Percentiles rank a stretch among this genome's conserved stretches.
Evolutionary conservation across 37 sponge, comb jelly and placozoan genomes (phyloP).

Genomic region (Hexactinellida sp.): DNA sequence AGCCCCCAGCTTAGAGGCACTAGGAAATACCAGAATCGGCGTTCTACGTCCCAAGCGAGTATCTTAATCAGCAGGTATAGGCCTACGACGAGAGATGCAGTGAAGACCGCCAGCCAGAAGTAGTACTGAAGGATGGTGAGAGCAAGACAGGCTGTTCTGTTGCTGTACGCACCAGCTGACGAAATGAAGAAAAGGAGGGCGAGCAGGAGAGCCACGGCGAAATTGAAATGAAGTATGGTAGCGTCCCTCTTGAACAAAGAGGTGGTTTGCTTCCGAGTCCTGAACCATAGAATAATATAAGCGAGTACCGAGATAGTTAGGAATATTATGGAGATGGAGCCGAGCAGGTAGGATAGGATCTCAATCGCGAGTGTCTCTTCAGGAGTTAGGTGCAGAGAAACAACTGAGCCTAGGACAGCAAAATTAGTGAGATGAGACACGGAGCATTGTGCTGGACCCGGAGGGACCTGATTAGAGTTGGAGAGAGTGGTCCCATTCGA

Average conservation of each 20-base stretch:
- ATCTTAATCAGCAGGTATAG: neutral
- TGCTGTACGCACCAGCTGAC: neutral
- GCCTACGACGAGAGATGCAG: neutral
- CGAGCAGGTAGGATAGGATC: neutral
- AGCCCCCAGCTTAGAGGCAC: neutral
- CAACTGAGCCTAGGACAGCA: neutral
- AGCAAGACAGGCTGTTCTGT: neutral
- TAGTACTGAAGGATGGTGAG: neutral
- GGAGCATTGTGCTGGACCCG: neutral
- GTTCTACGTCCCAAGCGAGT: neutral
- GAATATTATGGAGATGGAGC: neutral
- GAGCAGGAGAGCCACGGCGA: neutral
- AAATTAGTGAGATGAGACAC: conserved; percentile 10
- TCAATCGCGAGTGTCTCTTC: neutral
- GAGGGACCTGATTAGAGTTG: neutral
- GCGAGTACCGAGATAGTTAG: neutral
- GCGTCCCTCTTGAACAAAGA: neutral
- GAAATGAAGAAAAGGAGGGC: neutral
- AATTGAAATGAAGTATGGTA: neutral
- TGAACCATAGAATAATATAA: neutral
- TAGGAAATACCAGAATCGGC: neutral
- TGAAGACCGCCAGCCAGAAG: neutral
- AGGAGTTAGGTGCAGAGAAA: neutral
- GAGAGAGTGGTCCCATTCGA: neutral
- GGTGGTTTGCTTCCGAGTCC: neutral